A percentile compares a stretch with the other conserved stretches of the same genome.
phyloP scores from a whole-genome alignment of 2,888 invertebrate species.

The Helobdella robusta region DNA sequence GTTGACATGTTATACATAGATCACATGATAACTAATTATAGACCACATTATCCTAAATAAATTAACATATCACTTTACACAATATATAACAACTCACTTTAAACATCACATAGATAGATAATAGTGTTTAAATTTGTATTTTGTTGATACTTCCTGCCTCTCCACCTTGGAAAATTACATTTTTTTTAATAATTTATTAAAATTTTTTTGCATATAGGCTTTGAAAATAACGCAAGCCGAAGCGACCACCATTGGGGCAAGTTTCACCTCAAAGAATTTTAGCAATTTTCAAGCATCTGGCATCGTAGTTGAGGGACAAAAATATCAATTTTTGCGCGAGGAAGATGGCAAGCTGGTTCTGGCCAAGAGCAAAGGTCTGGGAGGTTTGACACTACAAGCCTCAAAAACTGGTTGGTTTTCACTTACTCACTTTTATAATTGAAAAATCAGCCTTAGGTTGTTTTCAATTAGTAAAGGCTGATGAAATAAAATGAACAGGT shows the following conservation, averaged over 20 bases:
- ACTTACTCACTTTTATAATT: background rate
- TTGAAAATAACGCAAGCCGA: constrained; percentile 31
- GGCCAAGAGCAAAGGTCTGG: constrained; percentile 37
- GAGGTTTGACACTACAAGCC: constrained; percentile 35
- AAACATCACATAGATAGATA: no score
- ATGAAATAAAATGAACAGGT: no score
- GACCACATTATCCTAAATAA: no score
- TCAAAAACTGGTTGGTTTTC: constrained; percentile 33
- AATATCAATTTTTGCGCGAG: constrained; percentile 38
- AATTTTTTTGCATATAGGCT: constrained; percentile 12
- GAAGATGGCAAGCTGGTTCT: constrained; percentile 36
- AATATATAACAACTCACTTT: no score
- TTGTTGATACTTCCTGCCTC: no score
- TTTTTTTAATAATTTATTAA: background rate
- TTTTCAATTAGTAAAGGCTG: no score
- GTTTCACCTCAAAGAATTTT: constrained; percentile 36
- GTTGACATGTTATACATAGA: no score
- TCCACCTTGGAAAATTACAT: no score
- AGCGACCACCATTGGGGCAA: constrained; percentile 32
- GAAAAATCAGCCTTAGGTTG: no score
- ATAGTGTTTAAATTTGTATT: no score
- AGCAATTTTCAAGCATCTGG: constrained; percentile 33
- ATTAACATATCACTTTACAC: no score
- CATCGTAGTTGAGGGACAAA: constrained; percentile 31
- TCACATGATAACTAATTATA: no score